Evolutionary conservation across 2,888 invertebrate species (phyloP).

Genomic region (Diarsia dahlii): DNA sequence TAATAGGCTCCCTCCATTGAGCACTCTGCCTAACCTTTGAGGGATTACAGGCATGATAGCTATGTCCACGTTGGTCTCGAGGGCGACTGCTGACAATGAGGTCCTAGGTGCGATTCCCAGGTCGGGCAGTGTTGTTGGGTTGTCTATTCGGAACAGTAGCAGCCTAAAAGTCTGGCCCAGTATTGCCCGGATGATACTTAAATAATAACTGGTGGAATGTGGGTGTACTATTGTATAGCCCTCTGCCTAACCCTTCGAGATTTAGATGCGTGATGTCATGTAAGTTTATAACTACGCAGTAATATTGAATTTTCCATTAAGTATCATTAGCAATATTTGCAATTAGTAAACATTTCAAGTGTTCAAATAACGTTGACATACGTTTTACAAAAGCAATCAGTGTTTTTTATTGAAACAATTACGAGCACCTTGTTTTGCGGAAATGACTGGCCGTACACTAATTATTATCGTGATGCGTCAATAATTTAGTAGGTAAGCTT

Average conservation of each 20-base stretch:
- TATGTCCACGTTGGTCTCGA: background rate
- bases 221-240: too few relatives aligned
- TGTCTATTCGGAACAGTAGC: background rate
- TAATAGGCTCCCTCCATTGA: background rate
- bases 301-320: conserved; percentile 2
- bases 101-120: background rate
- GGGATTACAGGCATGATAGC: background rate
- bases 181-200: too few relatives aligned
- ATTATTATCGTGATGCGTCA: conserved; percentile 26
- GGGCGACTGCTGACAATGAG: background rate
- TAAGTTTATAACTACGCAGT: background rate
- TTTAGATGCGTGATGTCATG: background rate
- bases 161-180: too few relatives aligned
- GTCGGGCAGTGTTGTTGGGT: background rate
- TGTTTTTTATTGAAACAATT: conserved; percentile 45
- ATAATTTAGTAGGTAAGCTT: conserved; percentile 21
- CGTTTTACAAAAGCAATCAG: conserved; percentile 31
- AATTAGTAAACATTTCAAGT: conserved; percentile 30
- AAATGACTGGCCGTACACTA: conserved; percentile 25
- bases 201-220: too few relatives aligned
- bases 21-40: background rate
- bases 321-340: conserved; percentile 5
- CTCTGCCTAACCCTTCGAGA: background rate
- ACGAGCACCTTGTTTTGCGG: conserved; percentile 10
- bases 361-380: conserved; percentile 16